Conservation (phyloP, 2,797 vertebrate genomes). For the Rachycentron canadum region DNA sequence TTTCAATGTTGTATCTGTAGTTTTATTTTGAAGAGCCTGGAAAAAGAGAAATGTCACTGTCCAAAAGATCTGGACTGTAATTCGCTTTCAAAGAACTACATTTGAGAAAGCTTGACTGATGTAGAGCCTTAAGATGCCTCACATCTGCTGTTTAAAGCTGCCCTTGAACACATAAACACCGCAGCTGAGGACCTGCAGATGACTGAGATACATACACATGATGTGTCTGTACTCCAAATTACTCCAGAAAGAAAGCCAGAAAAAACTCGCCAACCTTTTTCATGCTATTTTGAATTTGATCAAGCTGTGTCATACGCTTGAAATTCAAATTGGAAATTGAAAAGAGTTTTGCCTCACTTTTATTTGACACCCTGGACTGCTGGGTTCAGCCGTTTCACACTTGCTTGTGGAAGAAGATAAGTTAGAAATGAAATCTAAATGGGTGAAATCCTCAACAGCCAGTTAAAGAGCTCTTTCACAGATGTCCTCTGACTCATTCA, state of each 20-base stretch:
- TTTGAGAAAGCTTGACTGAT: background rate
- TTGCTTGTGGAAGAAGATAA: constrained; percentile 3
- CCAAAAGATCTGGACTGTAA: background rate
- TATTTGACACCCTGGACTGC: background rate
- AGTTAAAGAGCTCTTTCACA: background rate
- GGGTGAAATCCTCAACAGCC: background rate
- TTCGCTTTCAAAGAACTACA: background rate
- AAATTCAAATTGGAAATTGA: background rate
- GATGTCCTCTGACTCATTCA: background rate
- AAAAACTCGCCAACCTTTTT: background rate
- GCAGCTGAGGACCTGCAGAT: background rate
- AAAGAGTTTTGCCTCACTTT: background rate
- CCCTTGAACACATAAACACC: constrained; percentile 1
- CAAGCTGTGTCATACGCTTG: background rate
- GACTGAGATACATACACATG: background rate
- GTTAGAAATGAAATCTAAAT: background rate
- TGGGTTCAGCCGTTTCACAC: background rate
- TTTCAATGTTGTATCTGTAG: background rate
- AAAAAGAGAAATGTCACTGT: background rate
- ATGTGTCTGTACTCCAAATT: background rate
- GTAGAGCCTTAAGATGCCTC: background rate
- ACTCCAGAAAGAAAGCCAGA: background rate
- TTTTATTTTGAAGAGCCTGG: background rate
- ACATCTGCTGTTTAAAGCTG: background rate
- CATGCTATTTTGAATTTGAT: background rate